These are phyloP conservation scores for Torymus aiolomorphi DNA, from an alignment of 2,888 invertebrate species.

Conservation along the genomic window DNA sequence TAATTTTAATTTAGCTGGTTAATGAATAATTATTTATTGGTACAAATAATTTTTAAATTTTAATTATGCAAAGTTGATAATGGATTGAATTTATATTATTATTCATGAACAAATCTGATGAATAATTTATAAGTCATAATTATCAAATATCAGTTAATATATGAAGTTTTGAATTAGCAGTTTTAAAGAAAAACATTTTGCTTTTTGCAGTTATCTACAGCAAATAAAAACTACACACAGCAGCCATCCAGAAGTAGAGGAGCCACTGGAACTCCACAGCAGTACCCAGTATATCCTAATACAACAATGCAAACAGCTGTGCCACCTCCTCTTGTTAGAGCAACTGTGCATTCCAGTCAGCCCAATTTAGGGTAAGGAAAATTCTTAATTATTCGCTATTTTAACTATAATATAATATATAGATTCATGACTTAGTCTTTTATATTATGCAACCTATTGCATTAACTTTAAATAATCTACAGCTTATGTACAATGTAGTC, in stretches of 20 bases:
- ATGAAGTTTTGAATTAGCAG: background rate
- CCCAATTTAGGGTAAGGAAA: constrained; percentile 75
- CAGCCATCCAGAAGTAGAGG: constrained; percentile 70
- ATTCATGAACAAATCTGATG: background rate
- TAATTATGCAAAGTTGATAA: too few species aligned
- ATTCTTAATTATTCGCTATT: constrained; percentile 2
- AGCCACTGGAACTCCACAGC: constrained; percentile 68
- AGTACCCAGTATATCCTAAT: constrained; percentile 72
- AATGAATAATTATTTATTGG: too few species aligned
- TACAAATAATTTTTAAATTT: too few species aligned
- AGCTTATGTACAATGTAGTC: constrained; percentile 44
- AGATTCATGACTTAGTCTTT: constrained; percentile 26
- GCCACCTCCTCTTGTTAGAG: constrained; percentile 78
- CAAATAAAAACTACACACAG: constrained; percentile 68
- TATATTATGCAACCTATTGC: constrained; percentile 30
- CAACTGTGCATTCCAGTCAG: constrained; percentile 75
- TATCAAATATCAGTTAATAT: background rate
- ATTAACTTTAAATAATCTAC: constrained; percentile 37
- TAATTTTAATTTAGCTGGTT: too few species aligned
- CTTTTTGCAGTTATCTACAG: constrained; percentile 65
- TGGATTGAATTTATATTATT: background rate
- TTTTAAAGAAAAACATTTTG: background rate
- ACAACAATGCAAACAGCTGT: constrained; percentile 72
- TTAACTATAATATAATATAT: constrained; percentile 25
- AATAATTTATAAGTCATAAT: background rate